Evolutionary conservation across 2,888 invertebrate genomes (phyloP), one percentile per base, ranked within the genome.

Genomic region (Chrysolina oricalcia): DNA sequence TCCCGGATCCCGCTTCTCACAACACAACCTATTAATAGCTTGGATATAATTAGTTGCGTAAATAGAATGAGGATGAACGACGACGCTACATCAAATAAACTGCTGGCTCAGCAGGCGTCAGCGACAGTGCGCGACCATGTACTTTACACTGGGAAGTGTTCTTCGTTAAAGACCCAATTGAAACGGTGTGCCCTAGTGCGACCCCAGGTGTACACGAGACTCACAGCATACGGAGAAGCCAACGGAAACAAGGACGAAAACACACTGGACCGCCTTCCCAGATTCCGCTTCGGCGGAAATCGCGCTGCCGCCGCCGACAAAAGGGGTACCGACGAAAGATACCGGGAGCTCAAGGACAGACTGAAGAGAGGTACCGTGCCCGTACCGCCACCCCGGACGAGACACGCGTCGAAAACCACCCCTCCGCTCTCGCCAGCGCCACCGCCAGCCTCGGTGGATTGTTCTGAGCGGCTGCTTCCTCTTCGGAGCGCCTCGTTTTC

Each of bases 251-350:
- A 85, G 70, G 84, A 85, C 75, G 85, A 87, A 62, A 83, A 93
- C 92, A 94, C 94, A 88, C 93, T 95, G 93, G 95, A 95, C 91
- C 94, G 95, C 84, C 91, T 95, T 89, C 94, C 94, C 87, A 94
- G 93, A 89, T 92, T 93, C 89, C 93, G 94, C 88, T 93, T 94
- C 91, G 94, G 92, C 85, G 90, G 92, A 82, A 89, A 89, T 82
- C 88, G 89, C 74, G 83, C 86, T 73, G 85, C 82, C 79, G 83
- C 79, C 76, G 83, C 82, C 53, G 85, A 84, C 78, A 86, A 86
- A 74, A 87, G 86, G 86, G 93, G 94, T 86, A 94, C 94, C 88
- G 92, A 95, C 80, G 94, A 94, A 88, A 90, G 92, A 76, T 89
- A 94, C 74, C 91, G 91, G 78, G 95, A 95, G 87, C 91, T 96